phyloP scores from a whole-genome alignment of 2,888 invertebrate species.

The Podabrus alpinus region DNA sequence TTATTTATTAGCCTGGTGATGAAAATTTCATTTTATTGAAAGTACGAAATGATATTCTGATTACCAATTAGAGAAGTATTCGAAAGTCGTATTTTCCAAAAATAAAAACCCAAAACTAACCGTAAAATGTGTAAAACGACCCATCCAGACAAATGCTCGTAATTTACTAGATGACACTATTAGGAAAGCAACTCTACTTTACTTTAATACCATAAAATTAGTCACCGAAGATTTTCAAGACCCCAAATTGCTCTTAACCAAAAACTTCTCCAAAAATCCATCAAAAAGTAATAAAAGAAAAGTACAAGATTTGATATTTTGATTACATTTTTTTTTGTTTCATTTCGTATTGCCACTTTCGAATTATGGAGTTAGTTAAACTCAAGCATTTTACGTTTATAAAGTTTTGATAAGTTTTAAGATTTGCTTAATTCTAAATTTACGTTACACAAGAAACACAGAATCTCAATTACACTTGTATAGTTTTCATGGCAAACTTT shows the following conservation, averaged over 20 bases:
- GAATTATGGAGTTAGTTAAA: not conserved
- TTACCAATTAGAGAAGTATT: constrained; percentile 14
- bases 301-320: not conserved
- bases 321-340: not conserved
- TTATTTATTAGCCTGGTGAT: not conserved
- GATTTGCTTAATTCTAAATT: constrained; percentile 5
- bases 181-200: constrained; percentile 32
- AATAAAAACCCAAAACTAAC: constrained; percentile 23
- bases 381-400: not conserved
- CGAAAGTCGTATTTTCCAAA: constrained; percentile 12
- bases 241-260: constrained; percentile 8
- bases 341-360: not conserved
- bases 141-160: constrained; percentile 35
- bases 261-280: not conserved
- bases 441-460: not conserved
- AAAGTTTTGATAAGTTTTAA: not conserved
- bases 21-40: not conserved
- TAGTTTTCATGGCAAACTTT: not conserved
- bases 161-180: constrained; percentile 36
- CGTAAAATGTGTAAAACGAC: constrained; percentile 27
- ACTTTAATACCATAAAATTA: constrained; percentile 36
- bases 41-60: not conserved
- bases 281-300: not conserved
- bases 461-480: constrained; percentile 2
- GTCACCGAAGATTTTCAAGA: constrained; percentile 29